Evolutionary conservation across 2,113 vertebrate genomes (phyloP).

Genomic region (Glaucidium brasilianum): DNA sequence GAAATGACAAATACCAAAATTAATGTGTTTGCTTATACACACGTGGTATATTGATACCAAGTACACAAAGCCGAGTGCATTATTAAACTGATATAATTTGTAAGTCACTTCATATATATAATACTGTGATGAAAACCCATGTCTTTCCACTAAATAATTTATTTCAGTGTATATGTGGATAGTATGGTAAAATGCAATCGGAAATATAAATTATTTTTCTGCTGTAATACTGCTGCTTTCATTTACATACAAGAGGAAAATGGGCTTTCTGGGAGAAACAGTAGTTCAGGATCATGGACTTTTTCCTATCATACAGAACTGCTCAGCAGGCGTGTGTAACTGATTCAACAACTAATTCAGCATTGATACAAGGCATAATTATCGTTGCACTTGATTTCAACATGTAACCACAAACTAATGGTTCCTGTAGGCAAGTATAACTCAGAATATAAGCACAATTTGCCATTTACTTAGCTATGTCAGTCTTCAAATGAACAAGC

Average conservation of each 20-base stretch:
- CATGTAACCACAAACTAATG: background rate
- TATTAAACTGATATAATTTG: background rate
- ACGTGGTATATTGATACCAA: background rate
- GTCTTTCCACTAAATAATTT: background rate
- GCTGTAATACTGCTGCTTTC: background rate
- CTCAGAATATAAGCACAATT: background rate
- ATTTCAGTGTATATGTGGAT: background rate
- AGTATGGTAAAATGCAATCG: background rate
- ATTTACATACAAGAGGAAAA: background rate
- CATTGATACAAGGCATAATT: background rate
- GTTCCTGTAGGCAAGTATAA: background rate
- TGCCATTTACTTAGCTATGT: background rate
- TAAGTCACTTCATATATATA: background rate
- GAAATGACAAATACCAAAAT: background rate
- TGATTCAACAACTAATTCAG: background rate
- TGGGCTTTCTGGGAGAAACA: background rate
- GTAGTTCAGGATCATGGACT: background rate
- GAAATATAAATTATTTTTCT: background rate
- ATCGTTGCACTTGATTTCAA: background rate
- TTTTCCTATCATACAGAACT: background rate
- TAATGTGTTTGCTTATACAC: background rate
- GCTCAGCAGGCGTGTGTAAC: background rate
- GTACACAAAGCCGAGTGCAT: background rate
- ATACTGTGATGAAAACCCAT: background rate
- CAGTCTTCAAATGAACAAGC: background rate